A percentile compares a stretch with the other conserved stretches of the same genome.
phyloP scores from a whole-genome alignment of 2,113 vertebrate genomes.

The Bambusicola thoracicus region DNA sequence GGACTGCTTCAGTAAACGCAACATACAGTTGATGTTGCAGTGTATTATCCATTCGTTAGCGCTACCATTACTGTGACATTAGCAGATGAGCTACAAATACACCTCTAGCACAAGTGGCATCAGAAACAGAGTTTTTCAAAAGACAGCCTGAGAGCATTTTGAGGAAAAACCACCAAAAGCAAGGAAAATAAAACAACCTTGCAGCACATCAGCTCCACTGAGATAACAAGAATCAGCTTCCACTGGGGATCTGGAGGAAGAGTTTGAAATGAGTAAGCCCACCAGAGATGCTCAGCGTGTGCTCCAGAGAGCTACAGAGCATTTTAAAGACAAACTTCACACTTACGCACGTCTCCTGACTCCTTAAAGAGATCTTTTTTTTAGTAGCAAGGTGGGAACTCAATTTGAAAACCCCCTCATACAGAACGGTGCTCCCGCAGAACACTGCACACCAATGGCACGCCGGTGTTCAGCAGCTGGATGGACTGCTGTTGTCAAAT shows the following conservation, averaged over 20 bases:
- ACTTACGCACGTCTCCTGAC: neutral
- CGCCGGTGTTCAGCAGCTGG: neutral
- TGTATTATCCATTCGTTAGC: too few species aligned
- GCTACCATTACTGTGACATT: too few species aligned
- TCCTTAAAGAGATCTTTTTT: neutral
- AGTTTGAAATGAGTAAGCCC: neutral
- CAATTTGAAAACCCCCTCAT: neutral
- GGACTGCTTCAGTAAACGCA: neutral
- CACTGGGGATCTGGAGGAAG: neutral
- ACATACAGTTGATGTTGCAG: neutral
- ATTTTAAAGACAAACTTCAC: neutral
- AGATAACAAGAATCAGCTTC: neutral
- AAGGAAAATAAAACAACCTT: neutral
- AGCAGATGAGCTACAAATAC: accelerated
- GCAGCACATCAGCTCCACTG: neutral
- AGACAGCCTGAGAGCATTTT: neutral
- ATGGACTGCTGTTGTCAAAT: neutral
- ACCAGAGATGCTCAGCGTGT: accelerated
- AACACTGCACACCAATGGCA: accelerated
- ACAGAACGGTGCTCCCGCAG: accelerated
- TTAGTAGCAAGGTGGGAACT: neutral
- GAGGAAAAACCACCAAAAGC: neutral
- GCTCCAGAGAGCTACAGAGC: neutral
- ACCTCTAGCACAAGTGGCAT: neutral
- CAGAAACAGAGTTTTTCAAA: neutral